Base-by-base conservation (phyloP, 2,113 vertebrate species). In the Hypocryptadius cinnamomeus region DNA sequence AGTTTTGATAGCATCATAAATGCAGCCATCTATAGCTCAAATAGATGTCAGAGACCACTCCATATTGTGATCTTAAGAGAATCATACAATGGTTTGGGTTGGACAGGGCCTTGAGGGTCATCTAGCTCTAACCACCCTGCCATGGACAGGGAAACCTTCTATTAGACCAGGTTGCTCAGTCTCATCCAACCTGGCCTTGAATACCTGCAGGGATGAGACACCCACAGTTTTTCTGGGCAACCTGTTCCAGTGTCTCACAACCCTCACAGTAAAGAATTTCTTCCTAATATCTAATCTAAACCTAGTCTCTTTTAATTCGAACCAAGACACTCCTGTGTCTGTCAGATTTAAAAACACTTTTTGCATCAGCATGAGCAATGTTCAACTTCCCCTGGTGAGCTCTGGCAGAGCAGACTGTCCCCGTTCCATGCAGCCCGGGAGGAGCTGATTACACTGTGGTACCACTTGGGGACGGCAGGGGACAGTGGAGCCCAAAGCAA, bases 381-480 rank as follows among this genome's bases (percentile, higher is more conserved):
- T 20, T 76, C 18, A 78, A 6, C 18, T 9, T 51, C 27, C 77
- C 47, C 25, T 53, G 6, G 9, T 33, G 37, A 3, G 5, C 16
- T 85, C 40, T 25, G 15, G 15, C 50, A 94, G 28, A 85, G 47
- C 56, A 42, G 77, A 40, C 10, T 5, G 21, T 6, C 33, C 20
- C 45, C 5, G 6, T 48, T 20, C 12, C 1, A 0, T 2, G 6
- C 37, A 82, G 56, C 18, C 20, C 6, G 5, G 22, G 14, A 44
- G 57, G 12, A 69, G 31, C 8, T 31, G 30, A 11, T 20, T 12
- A 60, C 50, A n/a, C 30, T 69, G 60, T 7, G 3, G 1, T 35
- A 57, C 73, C 30, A 50, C 13, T 22, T 47, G 50, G 51, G 45
- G n/a, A 45, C 54, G 4, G 68, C 3, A 87, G 79, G 31, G 40